Conservation (phyloP, 2,113 vertebrate genomes). For the Myrmophylax atrothorax region DNA sequence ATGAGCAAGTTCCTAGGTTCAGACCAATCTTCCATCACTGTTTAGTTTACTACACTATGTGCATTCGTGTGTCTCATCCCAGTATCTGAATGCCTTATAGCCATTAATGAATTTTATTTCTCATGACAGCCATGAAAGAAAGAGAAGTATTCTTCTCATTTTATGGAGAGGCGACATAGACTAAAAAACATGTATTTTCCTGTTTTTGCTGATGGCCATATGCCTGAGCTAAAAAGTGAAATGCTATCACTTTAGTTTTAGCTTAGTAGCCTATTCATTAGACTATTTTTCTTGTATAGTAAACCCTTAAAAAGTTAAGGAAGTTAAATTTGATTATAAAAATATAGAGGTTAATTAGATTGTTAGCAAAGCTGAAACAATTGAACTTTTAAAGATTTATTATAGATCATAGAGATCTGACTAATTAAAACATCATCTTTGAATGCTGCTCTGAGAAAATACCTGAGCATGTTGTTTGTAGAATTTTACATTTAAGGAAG, state of each 20-base stretch:
- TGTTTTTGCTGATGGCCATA: not conserved
- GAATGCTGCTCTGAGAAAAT: not conserved
- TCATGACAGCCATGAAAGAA: not conserved
- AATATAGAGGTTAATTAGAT: not conserved
- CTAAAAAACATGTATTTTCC: not conserved
- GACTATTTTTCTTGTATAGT: not conserved
- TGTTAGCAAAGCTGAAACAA: not conserved
- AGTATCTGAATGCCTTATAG: not conserved
- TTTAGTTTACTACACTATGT: not conserved
- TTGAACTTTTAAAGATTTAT: not conserved
- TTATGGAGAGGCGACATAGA: not conserved
- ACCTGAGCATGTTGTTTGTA: not conserved
- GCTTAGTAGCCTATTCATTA: not conserved
- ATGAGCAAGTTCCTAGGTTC: not conserved
- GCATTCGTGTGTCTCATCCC: not conserved
- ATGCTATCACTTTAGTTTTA: not conserved
- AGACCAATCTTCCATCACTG: not conserved
- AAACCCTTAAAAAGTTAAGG: not conserved
- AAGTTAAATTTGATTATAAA: not conserved
- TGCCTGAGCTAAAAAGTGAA: not conserved
- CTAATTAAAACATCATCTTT: not conserved
- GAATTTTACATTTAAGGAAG: not conserved
- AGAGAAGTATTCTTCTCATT: not conserved
- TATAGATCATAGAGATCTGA: not conserved
- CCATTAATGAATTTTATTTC: not conserved